Conservation (phyloP, 2,113 vertebrate genomes). For the Macroglossus sobrinus region DNA sequence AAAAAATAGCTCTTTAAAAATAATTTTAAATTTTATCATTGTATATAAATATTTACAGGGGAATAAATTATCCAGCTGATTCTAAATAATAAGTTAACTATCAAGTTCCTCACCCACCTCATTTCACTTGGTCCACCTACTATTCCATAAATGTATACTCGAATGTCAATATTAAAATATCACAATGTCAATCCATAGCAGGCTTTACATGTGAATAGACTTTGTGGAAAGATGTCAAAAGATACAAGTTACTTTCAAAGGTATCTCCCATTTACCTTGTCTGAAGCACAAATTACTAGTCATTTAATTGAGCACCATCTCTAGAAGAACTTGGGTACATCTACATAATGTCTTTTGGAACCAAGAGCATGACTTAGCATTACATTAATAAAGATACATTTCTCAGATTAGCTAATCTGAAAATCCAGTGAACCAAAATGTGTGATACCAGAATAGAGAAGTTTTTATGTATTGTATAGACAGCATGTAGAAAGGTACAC, state of each 20-base stretch:
- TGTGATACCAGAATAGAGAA: not conserved
- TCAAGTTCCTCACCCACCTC: not conserved
- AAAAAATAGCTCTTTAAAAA: not conserved
- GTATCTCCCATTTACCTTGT: not conserved
- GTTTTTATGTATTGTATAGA: not conserved
- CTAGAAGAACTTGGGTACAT: not conserved
- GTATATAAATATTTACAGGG: not conserved
- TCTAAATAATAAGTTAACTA: not conserved
- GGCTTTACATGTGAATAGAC: not conserved
- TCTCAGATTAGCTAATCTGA: not conserved
- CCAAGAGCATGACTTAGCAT: not conserved
- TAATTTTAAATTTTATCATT: not conserved
- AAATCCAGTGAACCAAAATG: not conserved
- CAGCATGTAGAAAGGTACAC: not conserved
- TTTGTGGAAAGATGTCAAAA: not conserved
- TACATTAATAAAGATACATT: not conserved
- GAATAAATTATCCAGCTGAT: not conserved
- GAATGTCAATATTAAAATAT: constrained; percentile 1
- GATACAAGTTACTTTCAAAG: not conserved
- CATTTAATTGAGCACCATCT: not conserved
- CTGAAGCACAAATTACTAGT: not conserved
- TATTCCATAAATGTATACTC: not conserved
- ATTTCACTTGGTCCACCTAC: not conserved
- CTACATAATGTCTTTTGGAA: not conserved
- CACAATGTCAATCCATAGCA: not conserved